Base-by-base conservation (phyloP, 53 echinoderm and acorn worm species). In the Echinarachnius parma region DNA sequence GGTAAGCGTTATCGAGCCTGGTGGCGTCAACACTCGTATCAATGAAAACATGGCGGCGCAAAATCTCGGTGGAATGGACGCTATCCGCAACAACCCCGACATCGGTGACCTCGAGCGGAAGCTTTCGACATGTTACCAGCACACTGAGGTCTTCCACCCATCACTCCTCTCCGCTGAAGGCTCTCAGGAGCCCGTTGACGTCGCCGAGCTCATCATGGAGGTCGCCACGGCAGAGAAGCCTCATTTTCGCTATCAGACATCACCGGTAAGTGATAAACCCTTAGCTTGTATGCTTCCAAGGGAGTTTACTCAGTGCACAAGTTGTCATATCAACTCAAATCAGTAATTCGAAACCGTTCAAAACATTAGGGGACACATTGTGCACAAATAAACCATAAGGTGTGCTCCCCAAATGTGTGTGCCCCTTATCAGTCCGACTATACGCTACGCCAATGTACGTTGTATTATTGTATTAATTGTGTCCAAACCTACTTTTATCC, bases 191-290 rank as follows among this genome's bases (percentile, higher is more conserved):
- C 71, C 79, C 10, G 61, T 55, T 56, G 48, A 85, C 26, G 56
- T 85, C 28, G 85, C 85, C 3, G 30, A 33, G 16, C 62, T 75
- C 47, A 71, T 85, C 32, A 53, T 36, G 48, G 48, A 63, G 20
- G 85, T 79, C 15, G 54, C 45, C 13, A 48, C 74, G 2, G 31
- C 52, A 1, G 79, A 79, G 35, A 61, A 75, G 57, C 85, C 85
- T 4, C 79, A 85, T 55, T 64, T 85, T 11, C 71, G 79, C 29
- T 85, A 85, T 50, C 79, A 79, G 49, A 80, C 85, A 27, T 48
- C 48, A 10, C n/a, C 46, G 66, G 66, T 66, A 20, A 47, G 14
- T 7, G 13, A 9, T 13, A 39, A 9, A 9, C 42, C n/a, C n/a
- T n/a, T n/a, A n/a, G n/a, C n/a, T n/a, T n/a, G n/a, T n/a, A n/a